Evolutionary conservation across 1,140 invertebrate species (phyloP), one percentile per base, ranked within the genome.

Genomic region (Teleogryllus occipitalis): DNA sequence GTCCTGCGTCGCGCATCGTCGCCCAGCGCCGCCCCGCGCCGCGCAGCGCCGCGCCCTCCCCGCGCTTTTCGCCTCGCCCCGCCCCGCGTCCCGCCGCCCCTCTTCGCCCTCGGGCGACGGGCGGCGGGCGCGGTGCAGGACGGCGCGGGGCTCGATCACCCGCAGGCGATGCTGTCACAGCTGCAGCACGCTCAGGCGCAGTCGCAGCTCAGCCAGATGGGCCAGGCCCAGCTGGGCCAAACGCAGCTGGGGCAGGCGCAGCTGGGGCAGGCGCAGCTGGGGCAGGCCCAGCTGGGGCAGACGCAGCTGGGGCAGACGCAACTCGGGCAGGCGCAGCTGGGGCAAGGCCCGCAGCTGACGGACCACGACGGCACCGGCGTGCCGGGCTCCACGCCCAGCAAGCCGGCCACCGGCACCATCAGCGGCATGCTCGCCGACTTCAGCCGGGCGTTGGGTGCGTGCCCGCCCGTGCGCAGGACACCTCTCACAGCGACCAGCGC

Each of bases 381-480:
- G n/a, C n/a, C n/a, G n/a, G n/a, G 39, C 39, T 18, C 76, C 76
- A 77, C 76, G 76, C 76, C 72, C 79, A 65, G 54, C 75, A 80
- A 81, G 74, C 74, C 78, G 47, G 47, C 74, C 22, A 77, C 79
- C 12, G 84, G 84, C 21, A 85, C 84, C 12, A 86, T 89, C 27
- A 88, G 86, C 2, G 10, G 87, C 47, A 89, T 89, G 85, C 81
- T 89, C 65, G 88, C 88, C 21, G 89, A 89, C 82, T 89, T 89
- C 82, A 89, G 87, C 78, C 81, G 86, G 81, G 87, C 87, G 48
- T 82, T 88, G 81, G 87, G 87, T 87, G 84, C 82, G 83, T 79
- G 7, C 48, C 75, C 49, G 18, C 21, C 21, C 8, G 12, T 7
- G n/a, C 54, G 47, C 78, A 86, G 86, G 86, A 47, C 81, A 86